phyloP scores from a whole-genome alignment of 1,140 invertebrate genomes.

The Venturia canescens region DNA sequence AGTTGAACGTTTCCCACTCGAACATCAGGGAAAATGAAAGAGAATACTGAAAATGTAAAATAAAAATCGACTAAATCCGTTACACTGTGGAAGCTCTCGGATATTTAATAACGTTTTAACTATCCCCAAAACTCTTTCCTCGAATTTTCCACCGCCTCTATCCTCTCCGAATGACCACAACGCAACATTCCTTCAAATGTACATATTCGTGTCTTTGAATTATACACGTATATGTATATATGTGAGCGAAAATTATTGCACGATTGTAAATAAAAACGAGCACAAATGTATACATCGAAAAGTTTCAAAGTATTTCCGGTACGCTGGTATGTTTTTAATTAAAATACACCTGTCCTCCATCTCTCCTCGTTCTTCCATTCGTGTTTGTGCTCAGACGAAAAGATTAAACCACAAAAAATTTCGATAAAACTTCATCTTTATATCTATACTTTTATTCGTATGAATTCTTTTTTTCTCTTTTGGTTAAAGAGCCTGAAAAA shows the following conservation, averaged over 20 bases:
- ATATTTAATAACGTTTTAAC: background rate
- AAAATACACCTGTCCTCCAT: background rate
- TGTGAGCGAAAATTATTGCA: background rate
- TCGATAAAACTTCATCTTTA: too few relatives aligned
- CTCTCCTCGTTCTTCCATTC: background rate
- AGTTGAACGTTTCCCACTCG: background rate
- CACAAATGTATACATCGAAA: background rate
- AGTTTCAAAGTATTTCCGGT: background rate
- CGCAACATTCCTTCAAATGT: too few relatives aligned
- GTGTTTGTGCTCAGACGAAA: background rate
- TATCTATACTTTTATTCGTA: too few relatives aligned
- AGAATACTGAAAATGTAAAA: too few relatives aligned
- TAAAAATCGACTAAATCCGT: conserved; percentile 1
- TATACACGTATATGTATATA: background rate
- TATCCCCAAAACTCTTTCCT: background rate
- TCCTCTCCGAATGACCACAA: background rate
- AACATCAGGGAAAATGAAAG: background rate
- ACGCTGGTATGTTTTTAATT: background rate
- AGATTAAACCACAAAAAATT: background rate
- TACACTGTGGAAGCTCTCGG: background rate
- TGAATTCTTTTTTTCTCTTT: too few relatives aligned
- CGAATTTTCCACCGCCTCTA: background rate
- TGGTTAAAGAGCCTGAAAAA: too few relatives aligned
- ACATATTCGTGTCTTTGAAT: background rate
- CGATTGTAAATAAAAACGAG: background rate